A percentile compares a stretch with the other conserved stretches of the same genome.
These are phyloP conservation scores for Moxostoma hubbsi DNA, from an alignment of 2,797 vertebrate genomes.

Conservation along the genomic window DNA sequence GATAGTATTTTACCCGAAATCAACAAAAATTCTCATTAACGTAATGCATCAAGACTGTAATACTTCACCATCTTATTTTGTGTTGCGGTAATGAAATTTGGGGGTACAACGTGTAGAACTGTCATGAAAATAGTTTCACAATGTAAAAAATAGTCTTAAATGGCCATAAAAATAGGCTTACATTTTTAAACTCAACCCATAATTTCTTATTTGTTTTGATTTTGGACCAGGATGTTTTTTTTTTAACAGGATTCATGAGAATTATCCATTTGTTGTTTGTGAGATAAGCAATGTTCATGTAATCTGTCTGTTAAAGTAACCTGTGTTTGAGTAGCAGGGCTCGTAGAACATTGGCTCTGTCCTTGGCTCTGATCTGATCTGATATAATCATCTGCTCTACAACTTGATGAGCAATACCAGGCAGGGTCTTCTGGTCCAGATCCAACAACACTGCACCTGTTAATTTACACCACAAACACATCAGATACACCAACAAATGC, in stretches of 20 bases:
- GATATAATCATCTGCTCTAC: constrained; percentile 99
- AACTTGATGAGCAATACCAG: constrained; percentile 96
- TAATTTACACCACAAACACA: constrained; percentile 13
- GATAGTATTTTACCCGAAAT: too few species aligned
- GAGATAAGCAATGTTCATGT: background rate
- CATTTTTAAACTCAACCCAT: too few species aligned
- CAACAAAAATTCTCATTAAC: too few species aligned
- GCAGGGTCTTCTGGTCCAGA: constrained; percentile 94
- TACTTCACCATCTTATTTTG: too few species aligned
- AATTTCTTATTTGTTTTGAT: background rate
- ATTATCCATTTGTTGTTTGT: too few species aligned
- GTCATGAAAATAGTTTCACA: too few species aligned
- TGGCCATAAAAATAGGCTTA: too few species aligned
- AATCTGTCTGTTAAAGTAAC: constrained; percentile 66
- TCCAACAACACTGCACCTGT: constrained; percentile 93
- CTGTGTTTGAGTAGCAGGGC: constrained; percentile 97
- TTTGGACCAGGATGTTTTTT: background rate
- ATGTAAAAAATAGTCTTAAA: too few species aligned
- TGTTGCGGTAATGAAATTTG: too few species aligned
- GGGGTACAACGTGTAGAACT: too few species aligned
- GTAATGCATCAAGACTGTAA: too few species aligned
- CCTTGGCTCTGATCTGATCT: constrained; percentile 95
- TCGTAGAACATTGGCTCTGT: constrained; percentile 92
- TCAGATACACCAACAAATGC: background rate
- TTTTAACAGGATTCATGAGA: background rate